Base-by-base conservation (phyloP, 1,140 invertebrate species). In the Philaenus spumarius region DNA sequence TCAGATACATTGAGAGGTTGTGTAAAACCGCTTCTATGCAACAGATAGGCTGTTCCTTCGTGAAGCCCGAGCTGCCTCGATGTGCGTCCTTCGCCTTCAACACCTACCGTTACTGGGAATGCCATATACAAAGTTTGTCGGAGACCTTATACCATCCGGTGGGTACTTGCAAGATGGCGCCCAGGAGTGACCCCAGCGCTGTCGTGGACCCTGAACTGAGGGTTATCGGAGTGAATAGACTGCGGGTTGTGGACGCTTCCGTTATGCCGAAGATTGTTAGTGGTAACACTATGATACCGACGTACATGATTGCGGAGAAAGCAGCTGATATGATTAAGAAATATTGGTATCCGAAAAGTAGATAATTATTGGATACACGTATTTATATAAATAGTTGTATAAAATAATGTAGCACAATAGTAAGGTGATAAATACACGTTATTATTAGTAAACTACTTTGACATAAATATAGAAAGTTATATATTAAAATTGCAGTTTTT, bases 71-170 rank as follows among this genome's bases (percentile, higher is more conserved):
- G 5, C 73, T 87, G 4, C 78, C 81, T 14, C 79, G 78, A 1
- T 90, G 89, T 71, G 70, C 77, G 57, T 75, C 81, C 37, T 77
- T 79, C 35, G 67, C 73, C 0, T 82, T 83, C 63, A 80, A 80
- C 37, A 81, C 80, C 1, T 81, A 86, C 62, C 75, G 72, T 9
- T 15, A 88, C 87, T 1, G 89, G 89, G 1, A 85, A 80, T 62
- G 60, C 23, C 6, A 58, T 11, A 17, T 58, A 7, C n/a, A 40
- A 17, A 2, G 58, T 34, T 58, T 53, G 19, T 43, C 60, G 2
- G 14, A 15, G 3, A 61, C 59, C 19, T 73, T 74, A 46, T 58
- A 76, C 23, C 55, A 62, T 40, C 60, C 60, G 37, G 56, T 58
- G 4, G 34, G 54, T 1, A 62, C 75, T 0, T 74, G 72, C 62